Percentiles rank a stretch among this genome's conserved stretches.
These are phyloP conservation scores for Camponotus pennsylvanicus DNA, from an alignment of 1,140 invertebrate genomes.

Conservation along the genomic window DNA sequence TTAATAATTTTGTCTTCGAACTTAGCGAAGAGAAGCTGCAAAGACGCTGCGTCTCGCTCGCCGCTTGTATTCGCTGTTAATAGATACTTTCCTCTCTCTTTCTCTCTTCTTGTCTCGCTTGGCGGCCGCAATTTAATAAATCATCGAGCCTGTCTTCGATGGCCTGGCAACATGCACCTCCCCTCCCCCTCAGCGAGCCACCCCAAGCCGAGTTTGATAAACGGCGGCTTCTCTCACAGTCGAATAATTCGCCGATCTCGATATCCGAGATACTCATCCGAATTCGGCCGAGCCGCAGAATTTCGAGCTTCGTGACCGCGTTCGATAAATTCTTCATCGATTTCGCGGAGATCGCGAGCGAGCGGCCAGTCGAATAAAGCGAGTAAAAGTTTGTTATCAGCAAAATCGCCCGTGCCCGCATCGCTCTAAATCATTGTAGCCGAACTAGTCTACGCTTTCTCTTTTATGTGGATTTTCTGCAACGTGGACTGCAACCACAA, in stretches of 20 bases:
- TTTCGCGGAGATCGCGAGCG: constrained; percentile 35
- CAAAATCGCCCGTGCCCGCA: constrained; percentile 45
- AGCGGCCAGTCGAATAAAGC: constrained; percentile 45
- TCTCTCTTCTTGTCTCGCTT: constrained; percentile 23
- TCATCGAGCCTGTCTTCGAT: constrained; percentile 70
- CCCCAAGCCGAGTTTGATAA: constrained; percentile 64
- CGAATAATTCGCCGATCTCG: constrained; percentile 63
- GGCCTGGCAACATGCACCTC: constrained; percentile 8
- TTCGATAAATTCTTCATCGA: constrained; percentile 63
- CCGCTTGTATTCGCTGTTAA: constrained; percentile 32
- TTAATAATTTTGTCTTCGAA: constrained; percentile 72
- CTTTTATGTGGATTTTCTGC: constrained; percentile 64
- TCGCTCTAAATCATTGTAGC: constrained; percentile 59
- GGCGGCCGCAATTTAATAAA: constrained; percentile 71
- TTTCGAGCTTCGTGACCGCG: constrained; percentile 49
- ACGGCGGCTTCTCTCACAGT: constrained; percentile 62
- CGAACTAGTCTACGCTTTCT: constrained; percentile 45
- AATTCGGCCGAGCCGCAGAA: constrained; percentile 63
- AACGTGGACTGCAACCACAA: constrained; percentile 62
- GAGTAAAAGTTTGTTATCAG: constrained; percentile 58
- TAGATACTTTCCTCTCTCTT: constrained; percentile 33
- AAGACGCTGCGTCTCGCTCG: constrained; percentile 15
- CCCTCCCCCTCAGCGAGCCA: too few species aligned
- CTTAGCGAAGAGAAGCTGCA: background rate
- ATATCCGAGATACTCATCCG: constrained; percentile 35